These are phyloP conservation scores for Capitulum mitella DNA, from an alignment of 2,888 invertebrate genomes.

Conservation along the genomic window DNA sequence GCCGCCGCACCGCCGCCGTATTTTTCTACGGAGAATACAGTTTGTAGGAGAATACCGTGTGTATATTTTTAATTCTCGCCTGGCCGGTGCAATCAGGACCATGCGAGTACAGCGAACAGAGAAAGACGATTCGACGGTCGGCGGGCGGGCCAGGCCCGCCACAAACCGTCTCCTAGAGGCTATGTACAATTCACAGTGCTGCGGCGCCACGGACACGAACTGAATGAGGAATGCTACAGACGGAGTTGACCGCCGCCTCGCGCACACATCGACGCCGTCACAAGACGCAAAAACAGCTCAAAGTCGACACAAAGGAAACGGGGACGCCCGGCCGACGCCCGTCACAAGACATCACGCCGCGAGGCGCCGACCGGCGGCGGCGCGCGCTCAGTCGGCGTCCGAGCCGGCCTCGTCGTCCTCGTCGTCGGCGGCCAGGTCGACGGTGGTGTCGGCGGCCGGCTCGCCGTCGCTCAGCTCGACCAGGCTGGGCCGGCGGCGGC, in stretches of 20 bases:
- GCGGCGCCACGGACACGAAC: background rate
- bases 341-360: too few species aligned
- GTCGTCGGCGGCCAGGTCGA: background rate
- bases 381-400: background rate
- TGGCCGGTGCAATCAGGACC: background rate
- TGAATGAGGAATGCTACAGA: background rate
- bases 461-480: conserved; percentile 14
- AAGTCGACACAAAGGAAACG: background rate
- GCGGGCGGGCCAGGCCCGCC: background rate
- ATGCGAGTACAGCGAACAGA: background rate
- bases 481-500: background rate
- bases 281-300: background rate
- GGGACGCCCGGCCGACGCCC: too few species aligned
- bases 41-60: conserved; percentile 14
- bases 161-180: too few species aligned
- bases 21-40: conserved; percentile 14
- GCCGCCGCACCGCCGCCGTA: background rate
- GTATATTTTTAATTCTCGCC: background rate
- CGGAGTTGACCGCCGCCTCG: background rate
- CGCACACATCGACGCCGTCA: background rate
- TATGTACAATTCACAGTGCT: conserved; percentile 4
- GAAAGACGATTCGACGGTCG: background rate
- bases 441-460: background rate
- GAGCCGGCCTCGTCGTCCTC: background rate
- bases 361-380: too few species aligned